A percentile compares a stretch with the other conserved stretches of the same genome.
Evolutionary conservation across 2,888 invertebrate species (phyloP).

Genomic region (Latrodectus elegans): DNA sequence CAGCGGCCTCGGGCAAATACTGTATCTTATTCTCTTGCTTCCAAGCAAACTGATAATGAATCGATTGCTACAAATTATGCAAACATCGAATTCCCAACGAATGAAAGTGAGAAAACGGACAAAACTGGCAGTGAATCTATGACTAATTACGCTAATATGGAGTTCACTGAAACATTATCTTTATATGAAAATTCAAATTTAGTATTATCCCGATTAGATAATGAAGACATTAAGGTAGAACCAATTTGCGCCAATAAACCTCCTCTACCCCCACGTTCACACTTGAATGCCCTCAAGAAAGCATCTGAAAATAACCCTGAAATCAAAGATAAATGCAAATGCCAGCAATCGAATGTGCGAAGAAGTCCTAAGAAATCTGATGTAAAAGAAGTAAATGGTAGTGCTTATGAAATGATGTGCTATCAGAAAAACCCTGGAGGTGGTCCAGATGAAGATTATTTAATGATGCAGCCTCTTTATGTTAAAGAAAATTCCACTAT

Average conservation of each 20-base stretch:
- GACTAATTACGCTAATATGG: slow-evolving; percentile 75
- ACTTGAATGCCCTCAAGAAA: slow-evolving; percentile 9
- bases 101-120: not conserved
- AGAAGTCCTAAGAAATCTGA: slow-evolving; percentile 38
- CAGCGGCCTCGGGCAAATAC: slow-evolving; percentile 45
- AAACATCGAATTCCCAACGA: slow-evolving; percentile 56
- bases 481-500: slow-evolving; percentile 26
- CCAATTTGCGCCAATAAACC: slow-evolving; percentile 41
- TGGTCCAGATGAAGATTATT: slow-evolving; percentile 66
- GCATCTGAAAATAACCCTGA: not conserved
- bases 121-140: slow-evolving; percentile 30
- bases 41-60: not conserved
- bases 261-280: slow-evolving; percentile 55
- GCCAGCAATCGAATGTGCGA: slow-evolving; percentile 26
- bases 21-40: slow-evolving; percentile 33
- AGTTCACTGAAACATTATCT: slow-evolving; percentile 85
- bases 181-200: slow-evolving; percentile 83
- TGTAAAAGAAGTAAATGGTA: slow-evolving; percentile 37
- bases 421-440: slow-evolving; percentile 41
- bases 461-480: slow-evolving; percentile 69
- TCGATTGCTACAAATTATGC: slow-evolving; percentile 40
- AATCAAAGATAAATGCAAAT: slow-evolving; percentile 34
- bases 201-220: slow-evolving; percentile 49
- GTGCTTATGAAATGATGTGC: slow-evolving; percentile 68
- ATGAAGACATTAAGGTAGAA: slow-evolving; percentile 8